These are phyloP conservation scores for Monopterus albus DNA, from an alignment of 2,113 vertebrate genomes.

Conservation along the genomic window DNA sequence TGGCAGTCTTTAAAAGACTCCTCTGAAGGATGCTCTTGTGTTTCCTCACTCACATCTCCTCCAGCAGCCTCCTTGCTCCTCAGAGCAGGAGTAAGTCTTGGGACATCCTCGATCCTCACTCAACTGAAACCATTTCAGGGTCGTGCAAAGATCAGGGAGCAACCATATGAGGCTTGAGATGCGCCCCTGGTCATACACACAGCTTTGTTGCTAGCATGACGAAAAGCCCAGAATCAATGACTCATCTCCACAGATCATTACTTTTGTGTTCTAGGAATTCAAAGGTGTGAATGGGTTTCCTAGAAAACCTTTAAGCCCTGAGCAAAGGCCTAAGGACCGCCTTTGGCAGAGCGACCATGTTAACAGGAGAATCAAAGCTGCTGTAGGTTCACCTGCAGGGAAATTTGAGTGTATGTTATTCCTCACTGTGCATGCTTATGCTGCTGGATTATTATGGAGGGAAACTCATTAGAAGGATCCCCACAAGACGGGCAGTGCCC, in stretches of 20 bases:
- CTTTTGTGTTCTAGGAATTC: conserved; percentile 12
- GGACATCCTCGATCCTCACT: too few species aligned
- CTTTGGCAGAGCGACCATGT: not conserved
- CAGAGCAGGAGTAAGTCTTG: too few species aligned
- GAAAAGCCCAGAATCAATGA: not conserved
- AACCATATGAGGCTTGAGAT: too few species aligned
- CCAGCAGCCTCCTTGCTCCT: too few species aligned
- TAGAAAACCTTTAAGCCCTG: not conserved
- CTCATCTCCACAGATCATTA: conserved; percentile 9
- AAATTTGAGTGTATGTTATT: conserved; percentile 56
- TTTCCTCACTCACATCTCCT: too few species aligned
- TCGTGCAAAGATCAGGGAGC: too few species aligned
- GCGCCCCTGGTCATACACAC: too few species aligned
- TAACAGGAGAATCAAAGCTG: conserved; percentile 50
- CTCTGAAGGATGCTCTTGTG: too few species aligned
- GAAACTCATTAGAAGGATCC: conserved; percentile 45
- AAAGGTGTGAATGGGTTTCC: conserved; percentile 11
- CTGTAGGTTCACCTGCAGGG: conserved; percentile 26
- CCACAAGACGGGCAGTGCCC: conserved; percentile 4
- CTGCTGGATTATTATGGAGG: conserved; percentile 38
- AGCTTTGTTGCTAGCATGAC: too few species aligned
- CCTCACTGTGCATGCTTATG: conserved; percentile 26
- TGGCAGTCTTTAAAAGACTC: too few species aligned
- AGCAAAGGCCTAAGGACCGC: not conserved
- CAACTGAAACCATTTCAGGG: too few species aligned